Evolutionary conservation across 1,140 invertebrate genomes (phyloP).

Genomic region (Sinonovacula constricta): DNA sequence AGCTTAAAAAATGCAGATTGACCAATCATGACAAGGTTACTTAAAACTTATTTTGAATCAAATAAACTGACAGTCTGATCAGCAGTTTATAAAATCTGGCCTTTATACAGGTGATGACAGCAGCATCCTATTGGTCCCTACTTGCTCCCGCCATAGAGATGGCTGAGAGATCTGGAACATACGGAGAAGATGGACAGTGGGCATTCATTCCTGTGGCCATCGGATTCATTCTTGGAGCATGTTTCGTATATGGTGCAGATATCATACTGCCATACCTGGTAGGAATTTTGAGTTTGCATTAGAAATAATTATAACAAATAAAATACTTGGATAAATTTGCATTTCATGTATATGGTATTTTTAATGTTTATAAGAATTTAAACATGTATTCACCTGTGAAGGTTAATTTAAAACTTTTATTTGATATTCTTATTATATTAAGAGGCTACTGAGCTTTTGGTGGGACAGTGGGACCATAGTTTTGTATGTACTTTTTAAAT

Average conservation of each 20-base stretch:
- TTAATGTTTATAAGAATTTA: neutral
- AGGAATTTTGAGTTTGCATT: constrained; percentile 31
- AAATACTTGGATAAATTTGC: neutral
- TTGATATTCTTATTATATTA: neutral
- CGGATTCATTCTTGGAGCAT: constrained; percentile 95
- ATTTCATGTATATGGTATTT: neutral
- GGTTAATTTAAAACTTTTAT: neutral
- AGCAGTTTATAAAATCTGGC: too few relatives aligned
- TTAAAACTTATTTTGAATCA: too few relatives aligned
- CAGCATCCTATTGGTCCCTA: constrained; percentile 98
- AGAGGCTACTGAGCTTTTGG: neutral
- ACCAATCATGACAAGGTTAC: too few relatives aligned
- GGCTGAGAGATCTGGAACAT: constrained; percentile 88
- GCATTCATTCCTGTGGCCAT: constrained; percentile 94
- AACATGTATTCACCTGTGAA: neutral
- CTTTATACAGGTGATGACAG: constrained; percentile 93
- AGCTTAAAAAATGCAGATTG: too few relatives aligned
- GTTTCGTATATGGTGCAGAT: constrained; percentile 97
- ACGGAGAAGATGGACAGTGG: constrained; percentile 90
- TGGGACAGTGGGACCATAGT: neutral
- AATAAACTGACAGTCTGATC: neutral
- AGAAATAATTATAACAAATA: neutral
- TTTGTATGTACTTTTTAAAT: neutral
- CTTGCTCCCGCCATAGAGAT: constrained; percentile 96
- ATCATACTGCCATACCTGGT: constrained; percentile 87